A percentile compares a stretch with the other conserved stretches of the same genome.
Evolutionary conservation across 1,140 invertebrate genomes (phyloP).

Genomic region (Zaprionus nigranus): DNA sequence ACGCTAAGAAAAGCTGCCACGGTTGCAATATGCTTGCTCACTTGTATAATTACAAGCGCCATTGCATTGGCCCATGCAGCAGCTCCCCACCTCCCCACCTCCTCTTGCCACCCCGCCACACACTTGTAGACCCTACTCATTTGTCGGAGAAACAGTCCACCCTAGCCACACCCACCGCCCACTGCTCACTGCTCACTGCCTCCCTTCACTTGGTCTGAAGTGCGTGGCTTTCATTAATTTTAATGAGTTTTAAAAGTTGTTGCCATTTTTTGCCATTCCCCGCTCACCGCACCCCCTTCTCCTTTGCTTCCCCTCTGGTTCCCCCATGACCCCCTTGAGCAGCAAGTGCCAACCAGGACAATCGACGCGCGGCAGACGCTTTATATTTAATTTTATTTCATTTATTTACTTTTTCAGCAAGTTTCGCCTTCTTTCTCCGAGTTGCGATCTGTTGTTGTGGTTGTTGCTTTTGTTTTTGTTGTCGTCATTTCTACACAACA

Average conservation of each 20-base stretch:
- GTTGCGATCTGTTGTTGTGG: constrained; percentile 21
- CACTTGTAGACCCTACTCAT: constrained; percentile 4
- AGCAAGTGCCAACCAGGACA: constrained; percentile 2
- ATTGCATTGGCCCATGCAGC: constrained; percentile 59
- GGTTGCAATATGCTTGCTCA: constrained; percentile 77
- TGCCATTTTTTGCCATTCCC: constrained; percentile 60
- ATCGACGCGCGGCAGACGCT: constrained; percentile 24
- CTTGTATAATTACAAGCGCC: constrained; percentile 80
- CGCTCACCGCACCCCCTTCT: not conserved
- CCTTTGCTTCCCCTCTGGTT: not conserved
- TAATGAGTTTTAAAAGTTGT: constrained; percentile 83
- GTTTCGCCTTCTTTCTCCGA: constrained; percentile 32
- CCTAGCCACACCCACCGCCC: not conserved
- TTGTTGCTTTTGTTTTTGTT: constrained; percentile 19
- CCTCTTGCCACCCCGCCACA: not conserved
- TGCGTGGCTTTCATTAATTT: constrained; percentile 82
- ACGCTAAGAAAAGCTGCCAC: constrained; percentile 20
- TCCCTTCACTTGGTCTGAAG: constrained; percentile 52
- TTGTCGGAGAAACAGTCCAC: not conserved
- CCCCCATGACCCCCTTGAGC: not conserved
- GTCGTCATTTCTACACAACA: constrained; percentile 48
- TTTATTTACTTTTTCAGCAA: constrained; percentile 59
- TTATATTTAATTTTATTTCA: constrained; percentile 70
- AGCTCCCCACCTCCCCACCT: not conserved
- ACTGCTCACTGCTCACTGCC: not conserved